Evolutionary conservation across 2,888 invertebrate genomes (phyloP).

Genomic region (Drosophila recens): DNA sequence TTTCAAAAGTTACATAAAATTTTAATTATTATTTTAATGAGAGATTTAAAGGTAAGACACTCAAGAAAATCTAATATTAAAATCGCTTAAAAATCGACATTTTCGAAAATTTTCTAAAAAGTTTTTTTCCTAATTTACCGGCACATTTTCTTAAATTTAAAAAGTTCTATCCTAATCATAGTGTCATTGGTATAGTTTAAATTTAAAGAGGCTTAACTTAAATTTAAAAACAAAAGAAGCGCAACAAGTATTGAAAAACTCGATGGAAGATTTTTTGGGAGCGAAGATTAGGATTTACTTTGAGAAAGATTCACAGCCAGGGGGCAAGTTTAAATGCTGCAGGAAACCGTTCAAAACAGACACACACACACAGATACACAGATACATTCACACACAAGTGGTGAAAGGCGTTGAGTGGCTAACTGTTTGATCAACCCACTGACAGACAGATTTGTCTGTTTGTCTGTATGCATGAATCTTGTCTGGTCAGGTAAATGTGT

Average conservation of each 20-base stretch:
- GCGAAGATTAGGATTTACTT: constrained; percentile 5
- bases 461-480: constrained; percentile 24
- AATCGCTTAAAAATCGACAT: no score
- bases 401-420: not conserved
- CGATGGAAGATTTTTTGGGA: not conserved
- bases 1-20: no score
- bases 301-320: constrained; percentile 7
- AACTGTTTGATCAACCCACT: constrained; percentile 38
- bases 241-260: constrained; percentile 7
- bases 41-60: no score
- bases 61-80: no score
- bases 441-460: constrained; percentile 28
- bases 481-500: constrained; percentile 21
- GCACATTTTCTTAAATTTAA: no score
- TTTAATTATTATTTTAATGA: no score
- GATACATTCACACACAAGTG: not conserved
- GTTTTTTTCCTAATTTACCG: no score
- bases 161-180: no score
- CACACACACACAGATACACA: not conserved
- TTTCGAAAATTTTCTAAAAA: no score
- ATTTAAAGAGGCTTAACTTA: no score
- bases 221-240: no score
- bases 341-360: not conserved
- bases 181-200: no score
- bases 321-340: not conserved